phyloP scores from a whole-genome alignment of 2,113 vertebrate species.

The Archilochus colubris region DNA sequence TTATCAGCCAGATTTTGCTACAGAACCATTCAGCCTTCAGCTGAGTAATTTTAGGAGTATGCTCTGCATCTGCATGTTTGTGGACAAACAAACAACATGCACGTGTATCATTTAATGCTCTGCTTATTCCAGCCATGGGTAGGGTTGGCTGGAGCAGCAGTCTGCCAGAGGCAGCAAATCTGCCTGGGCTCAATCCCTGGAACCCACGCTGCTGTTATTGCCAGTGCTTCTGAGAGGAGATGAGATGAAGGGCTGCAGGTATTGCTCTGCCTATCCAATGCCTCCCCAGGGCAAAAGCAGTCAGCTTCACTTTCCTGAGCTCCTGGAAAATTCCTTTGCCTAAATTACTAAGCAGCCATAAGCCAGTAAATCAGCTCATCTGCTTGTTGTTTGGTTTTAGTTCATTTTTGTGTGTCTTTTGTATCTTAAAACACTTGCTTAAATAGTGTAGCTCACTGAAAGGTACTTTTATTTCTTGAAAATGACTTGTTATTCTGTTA shows the following conservation, averaged over 20 bases:
- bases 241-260: background rate
- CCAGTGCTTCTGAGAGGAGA: background rate
- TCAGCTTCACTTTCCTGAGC: background rate
- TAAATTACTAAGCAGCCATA: background rate
- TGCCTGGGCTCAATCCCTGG: background rate
- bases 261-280: background rate
- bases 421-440: background rate
- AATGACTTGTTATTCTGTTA: background rate
- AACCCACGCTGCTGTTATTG: background rate
- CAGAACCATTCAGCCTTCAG: background rate
- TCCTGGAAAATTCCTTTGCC: background rate
- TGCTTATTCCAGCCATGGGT: background rate
- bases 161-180: background rate
- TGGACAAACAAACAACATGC: background rate
- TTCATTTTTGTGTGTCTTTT: background rate
- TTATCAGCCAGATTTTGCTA: background rate
- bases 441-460: background rate
- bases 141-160: background rate
- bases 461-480: background rate
- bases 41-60: background rate
- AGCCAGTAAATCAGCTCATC: background rate
- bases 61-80: background rate
- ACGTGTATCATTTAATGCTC: background rate
- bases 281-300: background rate
- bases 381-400: accelerated